Evolutionary conservation across 2,797 vertebrate species (phyloP).

Genomic region (Ciconia nigra): DNA sequence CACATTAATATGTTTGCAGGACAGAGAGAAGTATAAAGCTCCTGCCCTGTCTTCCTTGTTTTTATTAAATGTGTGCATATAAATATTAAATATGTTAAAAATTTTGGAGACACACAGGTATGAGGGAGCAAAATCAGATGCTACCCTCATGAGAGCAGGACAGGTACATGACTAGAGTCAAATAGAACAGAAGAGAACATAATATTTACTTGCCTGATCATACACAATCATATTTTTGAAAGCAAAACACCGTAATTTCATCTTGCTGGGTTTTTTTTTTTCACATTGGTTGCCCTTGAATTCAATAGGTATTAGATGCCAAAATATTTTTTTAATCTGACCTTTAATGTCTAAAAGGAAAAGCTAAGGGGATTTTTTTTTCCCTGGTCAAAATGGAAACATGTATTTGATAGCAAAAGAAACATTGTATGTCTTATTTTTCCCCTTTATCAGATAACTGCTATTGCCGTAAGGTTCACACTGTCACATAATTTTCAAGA

Average conservation of each 20-base stretch:
- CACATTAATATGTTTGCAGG: background rate
- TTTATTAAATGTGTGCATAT: background rate
- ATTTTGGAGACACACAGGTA: background rate
- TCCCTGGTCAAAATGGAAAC: rapidly evolving
- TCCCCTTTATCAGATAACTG: background rate
- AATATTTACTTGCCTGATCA: background rate
- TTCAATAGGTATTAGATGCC: background rate
- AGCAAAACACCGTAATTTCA: background rate
- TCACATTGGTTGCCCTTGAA: background rate
- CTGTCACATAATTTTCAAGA: background rate
- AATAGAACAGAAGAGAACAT: background rate
- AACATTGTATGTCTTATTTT: background rate
- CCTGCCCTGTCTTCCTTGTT: background rate
- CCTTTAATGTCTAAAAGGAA: background rate
- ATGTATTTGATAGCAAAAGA: background rate
- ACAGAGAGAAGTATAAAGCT: background rate
- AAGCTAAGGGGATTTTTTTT: background rate
- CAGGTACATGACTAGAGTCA: background rate
- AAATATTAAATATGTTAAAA: background rate
- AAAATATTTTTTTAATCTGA: background rate
- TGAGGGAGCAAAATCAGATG: background rate
- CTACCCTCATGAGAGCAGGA: background rate
- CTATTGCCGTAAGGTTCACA: background rate
- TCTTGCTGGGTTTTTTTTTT: background rate
- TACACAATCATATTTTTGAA: background rate